These are phyloP conservation scores for Oryzias woworae DNA, from an alignment of 2,113 vertebrate genomes.

Conservation along the genomic window DNA sequence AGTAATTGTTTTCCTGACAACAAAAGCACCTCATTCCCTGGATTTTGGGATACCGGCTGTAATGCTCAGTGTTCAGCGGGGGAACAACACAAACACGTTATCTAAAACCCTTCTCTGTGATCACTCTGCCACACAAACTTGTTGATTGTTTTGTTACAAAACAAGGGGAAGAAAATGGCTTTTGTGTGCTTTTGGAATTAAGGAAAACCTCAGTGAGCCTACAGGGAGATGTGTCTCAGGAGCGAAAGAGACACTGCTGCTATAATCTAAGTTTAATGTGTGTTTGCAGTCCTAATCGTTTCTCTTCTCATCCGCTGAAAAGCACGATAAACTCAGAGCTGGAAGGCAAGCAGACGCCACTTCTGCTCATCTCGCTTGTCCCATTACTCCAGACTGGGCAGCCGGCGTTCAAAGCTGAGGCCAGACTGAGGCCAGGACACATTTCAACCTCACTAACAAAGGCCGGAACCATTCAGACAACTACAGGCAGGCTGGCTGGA, in stretches of 20 bases:
- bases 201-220: constrained; percentile 45
- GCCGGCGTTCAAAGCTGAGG: constrained; percentile 33
- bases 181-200: constrained; percentile 56
- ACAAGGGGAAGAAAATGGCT: constrained; percentile 45
- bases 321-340: constrained; percentile 46
- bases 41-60: constrained; percentile 25
- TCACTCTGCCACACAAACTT: constrained; percentile 50
- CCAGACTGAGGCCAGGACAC: constrained; percentile 29
- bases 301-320: constrained; percentile 36
- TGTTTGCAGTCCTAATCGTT: constrained; percentile 52
- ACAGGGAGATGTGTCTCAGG: constrained; percentile 32
- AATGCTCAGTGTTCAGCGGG: constrained; percentile 29
- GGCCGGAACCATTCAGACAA: constrained; percentile 2
- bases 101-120: constrained; percentile 30
- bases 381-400: constrained; percentile 32
- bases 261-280: constrained; percentile 59
- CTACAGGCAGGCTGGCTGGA: no score
- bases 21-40: constrained; percentile 26
- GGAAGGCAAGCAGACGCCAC: constrained; percentile 20
- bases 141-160: constrained; percentile 41
- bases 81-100: constrained; percentile 31
- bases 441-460: constrained; percentile 37
- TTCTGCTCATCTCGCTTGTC: constrained; percentile 42
- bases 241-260: constrained; percentile 29
- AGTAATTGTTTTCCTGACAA: constrained; percentile 34